Conservation (phyloP, 2,888 invertebrate species). For the Athripsodes cinereus region DNA sequence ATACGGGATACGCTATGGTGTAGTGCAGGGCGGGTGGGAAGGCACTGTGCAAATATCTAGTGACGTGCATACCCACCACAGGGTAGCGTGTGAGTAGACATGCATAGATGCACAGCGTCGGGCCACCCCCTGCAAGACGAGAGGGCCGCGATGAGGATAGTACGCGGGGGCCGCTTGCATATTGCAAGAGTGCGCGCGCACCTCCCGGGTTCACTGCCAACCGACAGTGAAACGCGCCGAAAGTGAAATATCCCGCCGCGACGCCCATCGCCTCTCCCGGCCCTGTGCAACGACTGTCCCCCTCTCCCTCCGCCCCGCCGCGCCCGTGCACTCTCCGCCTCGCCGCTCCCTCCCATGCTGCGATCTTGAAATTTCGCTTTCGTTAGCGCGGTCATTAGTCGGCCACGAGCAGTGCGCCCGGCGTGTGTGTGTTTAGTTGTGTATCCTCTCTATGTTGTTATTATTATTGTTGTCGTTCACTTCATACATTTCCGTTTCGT, state of each 20-base stretch:
- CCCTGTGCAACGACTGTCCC: constrained; percentile 11
- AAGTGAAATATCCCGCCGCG: constrained; percentile 37
- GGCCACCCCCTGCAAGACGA: neutral
- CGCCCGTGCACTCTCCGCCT: constrained; percentile 37
- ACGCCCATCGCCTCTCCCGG: constrained; percentile 19
- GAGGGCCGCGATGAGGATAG: constrained; percentile 3
- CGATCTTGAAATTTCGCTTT: constrained; percentile 68
- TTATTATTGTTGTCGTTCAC: constrained; percentile 19
- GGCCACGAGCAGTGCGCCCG: constrained; percentile 53
- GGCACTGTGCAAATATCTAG: neutral
- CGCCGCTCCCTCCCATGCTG: constrained; percentile 36
- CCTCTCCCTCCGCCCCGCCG: constrained; percentile 18
- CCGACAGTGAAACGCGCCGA: constrained; percentile 32
- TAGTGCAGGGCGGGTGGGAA: neutral
- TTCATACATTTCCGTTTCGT: constrained; percentile 6
- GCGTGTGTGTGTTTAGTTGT: constrained; percentile 51
- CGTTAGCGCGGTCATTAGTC: constrained; percentile 55
- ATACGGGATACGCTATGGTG: neutral
- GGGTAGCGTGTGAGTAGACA: neutral
- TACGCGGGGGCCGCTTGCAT: constrained; percentile 4
- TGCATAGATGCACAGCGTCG: neutral
- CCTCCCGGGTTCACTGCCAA: constrained; percentile 37
- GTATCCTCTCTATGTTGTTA: constrained; percentile 7
- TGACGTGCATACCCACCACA: neutral
- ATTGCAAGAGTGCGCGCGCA: constrained; percentile 32